phyloP scores from a whole-genome alignment of 1,140 invertebrate genomes.

The Pachyrhynchus sulphureomaculatus region DNA sequence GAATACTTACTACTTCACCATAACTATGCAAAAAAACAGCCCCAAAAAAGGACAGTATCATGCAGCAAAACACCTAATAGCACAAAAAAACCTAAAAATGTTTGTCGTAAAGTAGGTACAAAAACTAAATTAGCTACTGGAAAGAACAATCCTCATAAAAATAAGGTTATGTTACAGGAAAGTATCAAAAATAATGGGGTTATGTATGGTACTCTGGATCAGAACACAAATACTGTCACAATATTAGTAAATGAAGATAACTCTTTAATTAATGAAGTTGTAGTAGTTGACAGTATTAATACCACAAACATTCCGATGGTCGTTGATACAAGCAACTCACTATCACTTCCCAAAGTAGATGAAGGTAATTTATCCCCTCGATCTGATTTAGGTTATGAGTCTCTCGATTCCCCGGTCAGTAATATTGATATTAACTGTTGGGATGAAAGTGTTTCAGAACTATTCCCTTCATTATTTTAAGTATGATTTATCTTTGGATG shows the following conservation, averaged over 20 bases:
- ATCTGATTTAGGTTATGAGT: conserved; percentile 50
- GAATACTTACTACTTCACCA: conserved; percentile 47
- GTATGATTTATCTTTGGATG: conserved; percentile 77
- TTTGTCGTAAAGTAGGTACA: conserved; percentile 35
- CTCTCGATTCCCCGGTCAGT: conserved; percentile 45
- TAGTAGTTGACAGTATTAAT: conserved; percentile 40
- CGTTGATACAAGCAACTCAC: background rate
- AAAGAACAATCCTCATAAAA: background rate
- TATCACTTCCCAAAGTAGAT: background rate
- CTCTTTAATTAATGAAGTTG: conserved; percentile 54
- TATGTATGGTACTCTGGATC: conserved; percentile 69
- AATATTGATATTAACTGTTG: conserved; percentile 40
- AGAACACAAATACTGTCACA: conserved; percentile 69
- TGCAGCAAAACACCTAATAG: conserved; percentile 12
- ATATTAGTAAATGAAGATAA: conserved; percentile 67
- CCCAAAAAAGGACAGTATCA: conserved; percentile 13
- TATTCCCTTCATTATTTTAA: conserved; percentile 49
- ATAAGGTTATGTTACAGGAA: background rate
- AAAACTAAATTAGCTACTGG: background rate
- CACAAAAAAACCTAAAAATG: conserved; percentile 43
- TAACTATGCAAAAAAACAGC: conserved; percentile 43
- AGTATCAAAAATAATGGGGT: conserved; percentile 38
- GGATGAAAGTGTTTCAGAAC: conserved; percentile 47
- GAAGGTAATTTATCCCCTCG: conserved; percentile 22
- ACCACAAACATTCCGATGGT: background rate